Percentiles rank a stretch among this genome's conserved stretches.
These are phyloP conservation scores for Melieria omissa DNA, from an alignment of 2,888 invertebrate species.

Conservation along the genomic window DNA sequence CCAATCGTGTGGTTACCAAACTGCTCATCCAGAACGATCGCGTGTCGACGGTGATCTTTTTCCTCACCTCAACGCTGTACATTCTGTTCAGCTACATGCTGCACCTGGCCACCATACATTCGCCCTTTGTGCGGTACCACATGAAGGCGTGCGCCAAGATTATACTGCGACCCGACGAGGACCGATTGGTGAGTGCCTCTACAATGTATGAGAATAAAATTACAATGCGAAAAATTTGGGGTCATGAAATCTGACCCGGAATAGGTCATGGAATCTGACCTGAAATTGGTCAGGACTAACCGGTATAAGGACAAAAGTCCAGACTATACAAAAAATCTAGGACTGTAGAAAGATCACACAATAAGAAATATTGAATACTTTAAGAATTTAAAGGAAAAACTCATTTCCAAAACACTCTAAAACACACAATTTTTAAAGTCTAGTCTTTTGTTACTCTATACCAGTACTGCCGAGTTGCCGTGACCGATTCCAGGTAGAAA, in stretches of 20 bases:
- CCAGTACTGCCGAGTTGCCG: too few species aligned
- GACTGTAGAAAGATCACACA: too few species aligned
- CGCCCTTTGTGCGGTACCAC: slow-evolving; percentile 86
- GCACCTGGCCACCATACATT: slow-evolving; percentile 80
- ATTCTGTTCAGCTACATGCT: slow-evolving; percentile 81
- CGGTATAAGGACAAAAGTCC: too few species aligned
- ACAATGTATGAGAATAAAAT: not conserved
- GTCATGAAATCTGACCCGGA: too few species aligned
- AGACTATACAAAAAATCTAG: too few species aligned
- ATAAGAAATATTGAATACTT: too few species aligned
- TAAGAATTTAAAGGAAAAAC: too few species aligned
- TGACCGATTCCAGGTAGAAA: too few species aligned
- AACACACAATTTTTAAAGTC: not conserved
- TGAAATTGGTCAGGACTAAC: too few species aligned
- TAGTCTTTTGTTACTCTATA: not conserved
- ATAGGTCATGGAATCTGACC: too few species aligned
- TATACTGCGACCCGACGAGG: slow-evolving; percentile 86
- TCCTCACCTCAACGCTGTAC: slow-evolving; percentile 81
- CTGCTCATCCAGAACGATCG: slow-evolving; percentile 79
- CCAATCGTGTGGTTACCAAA: slow-evolving; percentile 86
- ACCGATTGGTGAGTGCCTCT: slow-evolving; percentile 64
- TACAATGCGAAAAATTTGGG: too few species aligned
- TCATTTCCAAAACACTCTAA: too few species aligned
- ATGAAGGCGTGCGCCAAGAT: slow-evolving; percentile 82
- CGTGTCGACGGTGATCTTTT: slow-evolving; percentile 88